Evolutionary conservation across 2,113 vertebrate species (phyloP).

Genomic region (Seriola rivoliana): DNA sequence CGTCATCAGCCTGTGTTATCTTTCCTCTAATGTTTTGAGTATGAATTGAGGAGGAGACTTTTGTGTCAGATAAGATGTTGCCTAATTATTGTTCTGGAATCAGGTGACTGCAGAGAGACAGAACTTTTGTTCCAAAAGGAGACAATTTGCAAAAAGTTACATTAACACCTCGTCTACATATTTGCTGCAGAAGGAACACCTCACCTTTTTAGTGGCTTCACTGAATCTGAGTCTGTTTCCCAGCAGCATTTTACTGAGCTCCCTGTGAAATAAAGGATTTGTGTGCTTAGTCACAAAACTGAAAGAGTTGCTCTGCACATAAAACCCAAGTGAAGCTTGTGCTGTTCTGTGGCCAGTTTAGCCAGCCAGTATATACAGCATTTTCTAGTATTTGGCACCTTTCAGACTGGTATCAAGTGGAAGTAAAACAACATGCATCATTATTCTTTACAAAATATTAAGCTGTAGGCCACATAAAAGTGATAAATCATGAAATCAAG

Average conservation of each 20-base stretch:
- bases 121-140: neutral
- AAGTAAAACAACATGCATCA: no score
- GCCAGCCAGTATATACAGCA: no score
- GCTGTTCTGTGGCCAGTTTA: no score
- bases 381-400: no score
- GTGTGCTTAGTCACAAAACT: neutral
- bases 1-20: neutral
- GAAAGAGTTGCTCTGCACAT: neutral
- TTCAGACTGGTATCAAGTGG: no score
- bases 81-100: constrained; percentile 3
- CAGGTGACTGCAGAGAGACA: neutral
- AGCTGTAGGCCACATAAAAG: no score
- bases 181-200: constrained; percentile 1
- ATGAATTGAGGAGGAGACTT: neutral
- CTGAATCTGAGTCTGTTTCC: neutral
- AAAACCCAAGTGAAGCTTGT: neutral
- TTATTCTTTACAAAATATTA: no score
- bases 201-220: neutral
- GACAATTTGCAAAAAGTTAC: neutral
- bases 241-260: neutral
- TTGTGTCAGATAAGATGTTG: neutral
- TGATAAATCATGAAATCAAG: no score
- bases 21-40: neutral
- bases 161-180: constrained; percentile 22
- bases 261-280: neutral